Percentiles rank a stretch among this genome's conserved stretches.
phyloP scores from a whole-genome alignment of 2,888 invertebrate species.

The Acanthacorydalis orientalis region DNA sequence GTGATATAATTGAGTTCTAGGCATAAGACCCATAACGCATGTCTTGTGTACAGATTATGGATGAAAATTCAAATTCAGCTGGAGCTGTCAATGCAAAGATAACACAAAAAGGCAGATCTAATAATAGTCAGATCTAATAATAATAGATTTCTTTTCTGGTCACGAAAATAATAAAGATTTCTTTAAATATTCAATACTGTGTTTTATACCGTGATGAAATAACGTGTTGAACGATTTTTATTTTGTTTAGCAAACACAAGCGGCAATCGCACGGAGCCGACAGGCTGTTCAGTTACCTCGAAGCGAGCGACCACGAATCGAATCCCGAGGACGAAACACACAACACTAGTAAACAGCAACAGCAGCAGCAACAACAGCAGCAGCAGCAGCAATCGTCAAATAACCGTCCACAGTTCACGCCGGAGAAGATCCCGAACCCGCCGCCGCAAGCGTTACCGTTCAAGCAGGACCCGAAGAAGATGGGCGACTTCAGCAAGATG shows the following conservation, averaged over 20 bases:
- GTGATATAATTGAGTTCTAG: no score
- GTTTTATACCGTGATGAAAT: not conserved
- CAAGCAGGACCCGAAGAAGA: slow-evolving; percentile 6
- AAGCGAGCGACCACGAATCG: slow-evolving; percentile 49
- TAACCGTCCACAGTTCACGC: slow-evolving; percentile 1
- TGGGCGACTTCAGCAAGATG: slow-evolving; percentile 7
- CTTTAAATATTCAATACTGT: not conserved
- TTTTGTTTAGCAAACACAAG: slow-evolving; percentile 8
- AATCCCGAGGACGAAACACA: slow-evolving; percentile 33
- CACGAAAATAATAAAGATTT: not conserved
- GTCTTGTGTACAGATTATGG: no score
- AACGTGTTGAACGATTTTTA: slow-evolving; percentile 1
- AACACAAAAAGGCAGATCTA: no score
- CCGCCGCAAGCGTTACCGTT: slow-evolving; percentile 2
- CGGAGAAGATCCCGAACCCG: slow-evolving; percentile 9
- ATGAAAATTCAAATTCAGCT: no score
- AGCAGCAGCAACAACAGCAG: not conserved
- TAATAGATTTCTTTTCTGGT: no score
- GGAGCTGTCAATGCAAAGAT: no score
- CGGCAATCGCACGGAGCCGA: slow-evolving; percentile 37
- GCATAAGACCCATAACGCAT: no score
- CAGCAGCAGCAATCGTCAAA: not conserved
- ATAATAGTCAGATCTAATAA: no score
- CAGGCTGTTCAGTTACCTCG: slow-evolving; percentile 54
- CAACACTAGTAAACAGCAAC: slow-evolving; percentile 6